phyloP scores from a whole-genome alignment of 1,140 invertebrate genomes.

The Drosophila melanogaster region DNA sequence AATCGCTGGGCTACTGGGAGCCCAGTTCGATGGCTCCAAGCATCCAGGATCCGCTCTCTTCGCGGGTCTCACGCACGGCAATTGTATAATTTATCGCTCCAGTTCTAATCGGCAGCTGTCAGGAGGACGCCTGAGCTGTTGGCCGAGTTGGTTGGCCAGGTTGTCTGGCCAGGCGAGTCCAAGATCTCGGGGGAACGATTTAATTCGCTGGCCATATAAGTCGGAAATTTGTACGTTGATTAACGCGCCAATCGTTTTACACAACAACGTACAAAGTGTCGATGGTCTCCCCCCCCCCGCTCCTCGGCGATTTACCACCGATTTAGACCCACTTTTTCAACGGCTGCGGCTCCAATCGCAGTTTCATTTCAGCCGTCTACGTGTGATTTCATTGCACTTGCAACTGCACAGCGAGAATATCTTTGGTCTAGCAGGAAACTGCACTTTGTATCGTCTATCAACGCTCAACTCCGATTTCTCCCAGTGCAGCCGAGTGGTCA shows the following conservation, averaged over 20 bases:
- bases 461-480: background rate
- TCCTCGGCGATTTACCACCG: background rate
- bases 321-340: background rate
- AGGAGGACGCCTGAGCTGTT: constrained; percentile 42
- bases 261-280: constrained; percentile 77
- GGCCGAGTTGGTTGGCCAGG: background rate
- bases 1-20: constrained; percentile 1
- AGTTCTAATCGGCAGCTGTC: constrained; percentile 81
- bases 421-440: background rate
- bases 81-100: constrained; percentile 83
- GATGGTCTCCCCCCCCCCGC: constrained; percentile 43
- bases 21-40: constrained; percentile 9
- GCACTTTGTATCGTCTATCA: no score
- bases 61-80: constrained; percentile 74
- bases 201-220: constrained; percentile 80
- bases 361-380: constrained; percentile 45
- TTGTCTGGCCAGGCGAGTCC: constrained; percentile 4
- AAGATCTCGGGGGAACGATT: constrained; percentile 78
- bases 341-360: constrained; percentile 4
- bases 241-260: constrained; percentile 83
- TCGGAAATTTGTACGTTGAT: constrained; percentile 82
- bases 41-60: constrained; percentile 29
- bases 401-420: constrained; percentile 5
- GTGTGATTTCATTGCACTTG: constrained; percentile 80
- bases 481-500: constrained; percentile 32